A percentile compares a stretch with the other conserved stretches of the same genome.
Evolutionary conservation across 2,113 vertebrate genomes (phyloP).

Genomic region (Cathartes aura): DNA sequence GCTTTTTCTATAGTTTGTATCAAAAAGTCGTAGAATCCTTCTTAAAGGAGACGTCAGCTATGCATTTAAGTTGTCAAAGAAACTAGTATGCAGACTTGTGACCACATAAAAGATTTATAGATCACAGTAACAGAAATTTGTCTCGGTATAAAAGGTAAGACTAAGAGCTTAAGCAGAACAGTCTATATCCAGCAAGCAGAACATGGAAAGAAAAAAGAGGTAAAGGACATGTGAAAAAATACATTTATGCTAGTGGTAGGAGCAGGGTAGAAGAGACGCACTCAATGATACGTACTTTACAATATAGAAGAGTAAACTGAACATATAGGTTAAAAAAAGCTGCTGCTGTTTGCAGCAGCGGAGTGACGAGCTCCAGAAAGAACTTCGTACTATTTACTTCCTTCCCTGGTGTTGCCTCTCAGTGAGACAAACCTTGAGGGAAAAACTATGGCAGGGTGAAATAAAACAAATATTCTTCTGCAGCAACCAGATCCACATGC

Average conservation of each 20-base stretch:
- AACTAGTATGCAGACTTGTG: not conserved
- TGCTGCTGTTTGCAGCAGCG: not conserved
- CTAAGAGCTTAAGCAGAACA: not conserved
- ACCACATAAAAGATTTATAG: not conserved
- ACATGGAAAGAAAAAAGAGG: not conserved
- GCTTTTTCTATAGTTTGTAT: not conserved
- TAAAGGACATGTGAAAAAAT: not conserved
- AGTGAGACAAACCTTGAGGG: not conserved
- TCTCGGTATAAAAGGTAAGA: not conserved
- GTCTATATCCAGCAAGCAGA: not conserved
- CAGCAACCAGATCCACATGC: not conserved
- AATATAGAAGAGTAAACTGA: not conserved
- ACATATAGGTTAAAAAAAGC: not conserved
- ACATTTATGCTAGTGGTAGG: too few species aligned
- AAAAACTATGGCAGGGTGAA: not conserved
- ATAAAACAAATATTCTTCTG: not conserved
- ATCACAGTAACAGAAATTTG: not conserved
- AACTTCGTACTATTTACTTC: not conserved
- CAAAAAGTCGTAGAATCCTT: not conserved
- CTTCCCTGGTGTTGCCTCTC: not conserved
- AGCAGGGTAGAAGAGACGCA: rapidly evolving
- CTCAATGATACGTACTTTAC: not conserved
- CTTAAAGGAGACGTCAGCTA: not conserved
- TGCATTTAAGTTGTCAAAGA: not conserved
- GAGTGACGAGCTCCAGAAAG: not conserved